Evolutionary conservation across 2,888 invertebrate genomes (phyloP), one percentile per base, ranked within the genome.

Genomic region (Pimpla rufipes): DNA sequence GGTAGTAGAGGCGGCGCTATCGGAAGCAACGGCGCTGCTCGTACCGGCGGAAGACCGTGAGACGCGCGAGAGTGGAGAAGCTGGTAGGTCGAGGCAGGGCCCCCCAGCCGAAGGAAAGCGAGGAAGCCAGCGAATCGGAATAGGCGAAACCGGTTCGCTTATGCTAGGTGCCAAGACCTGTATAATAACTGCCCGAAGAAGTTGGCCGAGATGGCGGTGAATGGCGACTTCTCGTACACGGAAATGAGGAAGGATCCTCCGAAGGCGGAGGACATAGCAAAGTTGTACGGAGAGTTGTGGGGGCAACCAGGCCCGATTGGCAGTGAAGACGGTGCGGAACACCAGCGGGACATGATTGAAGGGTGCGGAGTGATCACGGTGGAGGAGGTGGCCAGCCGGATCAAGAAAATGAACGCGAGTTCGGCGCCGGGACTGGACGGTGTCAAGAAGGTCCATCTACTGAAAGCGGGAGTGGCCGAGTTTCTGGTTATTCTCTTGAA

Each of bases 81-180:
- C 10, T 47, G 47, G 47, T 4, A 47, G 47, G 47, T n/a, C 7
- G n/a, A 47, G 13, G n/a, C 47, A 47, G 47, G 47, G 3, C n/a
- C n/a, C n/a, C n/a, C n/a, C n/a, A 47, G 47, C 7, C 13, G n/a
- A 47, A 47, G 13, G 7, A 47, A 11, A n/a, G 13, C 3, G 13
- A n/a, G 11, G 47, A 47, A 3, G n/a, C n/a, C 47, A n/a, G 7
- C 11, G 11, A 47, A 47, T n/a, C 11, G 13, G 21, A 42, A 18
- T 74, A 1, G 18, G 21, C n/a, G 47, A 11, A 74, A 16, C 29
- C 23, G 18, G 29, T 23, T n/a, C n/a, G 18, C 2, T 11, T 91
- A 88, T 57, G 89, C 91, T 0, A 77, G 89, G 3, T 89, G 90
- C 67, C 91, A 91, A 80, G 89, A 91, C 10, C 66, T 92, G 0